Conservation (phyloP, 2,888 invertebrate species). For the Lasioglossum zephyrum region DNA sequence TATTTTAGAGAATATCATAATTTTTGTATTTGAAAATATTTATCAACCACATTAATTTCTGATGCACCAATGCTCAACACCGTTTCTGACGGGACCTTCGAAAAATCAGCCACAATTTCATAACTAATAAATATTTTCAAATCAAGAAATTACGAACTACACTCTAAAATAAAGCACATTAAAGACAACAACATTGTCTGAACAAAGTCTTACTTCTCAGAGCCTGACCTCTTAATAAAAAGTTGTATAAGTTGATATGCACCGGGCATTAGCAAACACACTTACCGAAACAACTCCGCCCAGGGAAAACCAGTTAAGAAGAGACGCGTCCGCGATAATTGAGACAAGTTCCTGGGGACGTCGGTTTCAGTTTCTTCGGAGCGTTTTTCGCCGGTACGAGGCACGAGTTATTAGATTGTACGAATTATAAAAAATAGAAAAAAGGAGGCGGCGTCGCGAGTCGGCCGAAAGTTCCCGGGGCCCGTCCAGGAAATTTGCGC, state of each 20-base stretch:
- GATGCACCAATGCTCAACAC: too few relatives aligned
- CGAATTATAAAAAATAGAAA: conserved; percentile 12
- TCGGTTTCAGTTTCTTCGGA: background rate
- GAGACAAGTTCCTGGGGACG: background rate
- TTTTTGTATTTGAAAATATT: background rate
- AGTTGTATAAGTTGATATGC: background rate
- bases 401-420: conserved; percentile 21
- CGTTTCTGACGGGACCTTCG: too few relatives aligned
- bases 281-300: background rate
- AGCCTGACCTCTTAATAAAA: background rate
- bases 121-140: too few relatives aligned
- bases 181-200: too few relatives aligned
- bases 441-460: conserved; percentile 20
- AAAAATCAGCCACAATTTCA: background rate
- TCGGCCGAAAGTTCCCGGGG: conserved; percentile 59
- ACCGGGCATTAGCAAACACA: background rate
- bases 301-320: background rate
- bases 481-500: conserved; percentile 60
- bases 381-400: background rate
- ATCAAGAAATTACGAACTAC: too few relatives aligned
- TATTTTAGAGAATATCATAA: background rate
- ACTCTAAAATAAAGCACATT: too few relatives aligned
- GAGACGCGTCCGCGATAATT: background rate
- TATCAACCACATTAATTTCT: too few relatives aligned
- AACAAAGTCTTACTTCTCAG: too few relatives aligned